Percentiles rank a stretch among this genome's conserved stretches.
Evolutionary conservation across 35 echinoderm and acorn worm genomes (phyloP).

Genomic region (Heliocidaris erythrogramma): DNA sequence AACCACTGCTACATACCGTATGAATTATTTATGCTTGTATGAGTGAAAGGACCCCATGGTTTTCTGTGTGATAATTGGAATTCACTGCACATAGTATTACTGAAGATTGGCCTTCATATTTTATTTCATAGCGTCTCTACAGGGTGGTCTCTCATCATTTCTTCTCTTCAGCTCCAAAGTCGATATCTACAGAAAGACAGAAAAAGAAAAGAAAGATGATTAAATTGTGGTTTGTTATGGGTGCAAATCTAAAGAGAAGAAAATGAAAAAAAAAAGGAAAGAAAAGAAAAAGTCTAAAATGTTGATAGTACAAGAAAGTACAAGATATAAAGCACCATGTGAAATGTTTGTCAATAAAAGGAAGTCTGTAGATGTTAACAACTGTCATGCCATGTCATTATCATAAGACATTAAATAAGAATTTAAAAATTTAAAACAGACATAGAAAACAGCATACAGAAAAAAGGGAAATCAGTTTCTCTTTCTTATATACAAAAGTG

Average conservation of each 20-base stretch:
- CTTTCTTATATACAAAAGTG: too few species aligned
- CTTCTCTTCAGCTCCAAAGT: constrained; percentile 57
- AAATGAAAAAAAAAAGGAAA: too few species aligned
- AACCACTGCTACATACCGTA: not conserved
- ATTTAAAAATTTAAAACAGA: too few species aligned
- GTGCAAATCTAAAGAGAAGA: not conserved
- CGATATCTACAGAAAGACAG: constrained; percentile 58
- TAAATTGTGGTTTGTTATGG: not conserved
- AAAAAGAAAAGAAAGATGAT: not conserved
- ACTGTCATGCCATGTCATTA: too few species aligned
- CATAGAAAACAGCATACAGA: too few species aligned
- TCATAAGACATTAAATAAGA: too few species aligned
- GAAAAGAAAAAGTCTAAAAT: not conserved
- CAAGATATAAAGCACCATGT: too few species aligned
- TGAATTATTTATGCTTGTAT: not conserved
- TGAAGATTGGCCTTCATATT: not conserved
- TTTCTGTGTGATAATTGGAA: not conserved
- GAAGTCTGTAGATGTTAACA: too few species aligned
- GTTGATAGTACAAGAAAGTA: too few species aligned
- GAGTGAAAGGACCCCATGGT: not conserved
- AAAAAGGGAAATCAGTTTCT: too few species aligned
- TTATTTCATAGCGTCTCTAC: not conserved
- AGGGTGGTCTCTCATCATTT: constrained; percentile 13
- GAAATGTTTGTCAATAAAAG: too few species aligned
- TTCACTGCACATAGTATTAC: not conserved